Evolutionary conservation across 2,113 vertebrate genomes (phyloP).

Genomic region (Mustelus asterias): DNA sequence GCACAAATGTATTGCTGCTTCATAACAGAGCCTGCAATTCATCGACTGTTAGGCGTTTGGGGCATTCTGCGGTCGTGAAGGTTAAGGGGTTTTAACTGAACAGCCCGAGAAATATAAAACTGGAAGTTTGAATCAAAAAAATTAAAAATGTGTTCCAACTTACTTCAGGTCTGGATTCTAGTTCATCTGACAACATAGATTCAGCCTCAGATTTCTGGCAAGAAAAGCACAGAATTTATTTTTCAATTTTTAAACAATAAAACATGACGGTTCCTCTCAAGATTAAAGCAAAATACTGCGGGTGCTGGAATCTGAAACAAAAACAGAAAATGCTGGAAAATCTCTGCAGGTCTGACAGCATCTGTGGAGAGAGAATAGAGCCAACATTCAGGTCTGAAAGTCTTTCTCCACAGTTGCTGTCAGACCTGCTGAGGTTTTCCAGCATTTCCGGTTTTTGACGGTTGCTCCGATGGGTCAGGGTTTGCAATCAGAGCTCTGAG

Average conservation of each 20-base stretch:
- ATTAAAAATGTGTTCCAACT: slow-evolving; percentile 41
- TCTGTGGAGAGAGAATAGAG: too few species aligned
- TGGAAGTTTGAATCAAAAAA: slow-evolving; percentile 17
- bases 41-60: background rate
- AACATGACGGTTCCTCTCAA: background rate
- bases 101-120: background rate
- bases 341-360: too few species aligned
- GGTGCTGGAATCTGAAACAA: too few species aligned
- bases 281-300: too few species aligned
- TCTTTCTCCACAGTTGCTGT: too few species aligned
- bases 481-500: background rate
- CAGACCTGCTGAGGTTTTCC: too few species aligned
- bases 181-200: slow-evolving; percentile 99
- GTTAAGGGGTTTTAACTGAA: background rate
- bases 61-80: background rate
- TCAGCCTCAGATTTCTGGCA: slow-evolving; percentile 68
- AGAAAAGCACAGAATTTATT: background rate
- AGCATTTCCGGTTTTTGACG: too few species aligned
- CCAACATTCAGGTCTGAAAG: too few species aligned
- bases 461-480: background rate
- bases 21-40: background rate
- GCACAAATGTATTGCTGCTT: background rate
- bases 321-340: too few species aligned
- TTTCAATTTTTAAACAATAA: background rate
- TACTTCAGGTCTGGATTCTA: slow-evolving; percentile 98